Conservation (phyloP, 2,113 vertebrate genomes). For the Indicator indicator region DNA sequence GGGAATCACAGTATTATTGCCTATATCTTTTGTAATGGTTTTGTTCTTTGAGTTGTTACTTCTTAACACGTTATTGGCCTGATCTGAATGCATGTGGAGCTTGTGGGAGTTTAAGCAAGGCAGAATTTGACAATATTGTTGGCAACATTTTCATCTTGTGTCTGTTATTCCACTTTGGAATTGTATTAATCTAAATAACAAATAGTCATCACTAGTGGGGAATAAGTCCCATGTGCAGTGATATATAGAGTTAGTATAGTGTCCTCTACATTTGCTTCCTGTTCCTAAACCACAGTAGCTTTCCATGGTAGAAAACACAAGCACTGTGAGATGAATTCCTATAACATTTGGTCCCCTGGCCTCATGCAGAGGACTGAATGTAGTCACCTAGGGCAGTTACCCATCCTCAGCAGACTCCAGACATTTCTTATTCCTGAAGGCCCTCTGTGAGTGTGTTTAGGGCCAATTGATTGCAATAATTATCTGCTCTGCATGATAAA, state of each 20-base stretch:
- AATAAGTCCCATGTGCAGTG: neutral
- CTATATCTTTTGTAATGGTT: neutral
- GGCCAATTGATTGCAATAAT: fast-evolving
- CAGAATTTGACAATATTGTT: neutral
- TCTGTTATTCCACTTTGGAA: neutral
- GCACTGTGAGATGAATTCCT: neutral
- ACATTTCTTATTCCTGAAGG: neutral
- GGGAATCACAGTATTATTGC: neutral
- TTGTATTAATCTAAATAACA: neutral
- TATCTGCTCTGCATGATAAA: neutral
- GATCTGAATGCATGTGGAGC: neutral
- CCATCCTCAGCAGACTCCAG: neutral
- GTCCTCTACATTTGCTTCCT: neutral
- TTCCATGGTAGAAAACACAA: neutral
- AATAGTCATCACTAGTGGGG: neutral
- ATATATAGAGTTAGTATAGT: fast-evolving
- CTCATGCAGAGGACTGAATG: too few relatives aligned
- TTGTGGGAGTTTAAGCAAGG: neutral
- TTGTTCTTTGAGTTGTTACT: neutral
- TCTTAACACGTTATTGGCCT: neutral
- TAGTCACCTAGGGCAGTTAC: neutral
- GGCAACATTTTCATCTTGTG: neutral
- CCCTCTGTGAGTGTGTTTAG: neutral
- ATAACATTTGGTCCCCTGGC: fast-evolving
- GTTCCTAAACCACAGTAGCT: neutral